Percentiles rank a stretch among this genome's conserved stretches.
These are phyloP conservation scores for Spialia ferax DNA, from an alignment of 2,888 invertebrate genomes.

Conservation along the genomic window DNA sequence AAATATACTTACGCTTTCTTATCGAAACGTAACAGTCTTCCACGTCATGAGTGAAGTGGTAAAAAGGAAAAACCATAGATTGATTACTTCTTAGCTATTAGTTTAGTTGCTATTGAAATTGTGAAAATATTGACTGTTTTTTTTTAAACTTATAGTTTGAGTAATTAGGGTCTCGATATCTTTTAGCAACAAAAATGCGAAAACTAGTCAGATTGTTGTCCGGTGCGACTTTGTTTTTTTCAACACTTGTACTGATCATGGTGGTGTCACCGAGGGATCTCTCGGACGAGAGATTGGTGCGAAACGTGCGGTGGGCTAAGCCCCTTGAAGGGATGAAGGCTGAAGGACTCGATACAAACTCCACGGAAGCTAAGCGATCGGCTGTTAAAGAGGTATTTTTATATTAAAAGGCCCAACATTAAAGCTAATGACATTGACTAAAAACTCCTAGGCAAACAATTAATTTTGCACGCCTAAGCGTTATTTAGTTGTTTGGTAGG, in stretches of 20 bases:
- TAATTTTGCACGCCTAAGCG: too few relatives aligned
- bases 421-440: too few relatives aligned
- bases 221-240: conserved; percentile 52
- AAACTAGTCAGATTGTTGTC: conserved; percentile 55
- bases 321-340: too few relatives aligned
- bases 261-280: conserved; percentile 49
- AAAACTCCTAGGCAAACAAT: too few relatives aligned
- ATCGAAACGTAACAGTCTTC: not conserved
- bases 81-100: not conserved
- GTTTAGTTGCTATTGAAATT: not conserved
- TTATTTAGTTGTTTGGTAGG: too few relatives aligned
- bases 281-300: conserved; percentile 37
- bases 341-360: not conserved
- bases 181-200: conserved; percentile 55
- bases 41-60: not conserved
- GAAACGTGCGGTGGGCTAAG: conserved; percentile 40
- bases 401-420: too few relatives aligned
- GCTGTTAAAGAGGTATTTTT: conserved; percentile 28
- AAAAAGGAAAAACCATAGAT: not conserved
- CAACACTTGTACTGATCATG: conserved; percentile 55
- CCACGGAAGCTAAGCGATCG: not conserved
- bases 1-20: not conserved
- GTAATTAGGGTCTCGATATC: not conserved
- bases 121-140: not conserved
- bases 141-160: not conserved